phyloP scores from a whole-genome alignment of 2,888 invertebrate species.

The Autographa gamma region DNA sequence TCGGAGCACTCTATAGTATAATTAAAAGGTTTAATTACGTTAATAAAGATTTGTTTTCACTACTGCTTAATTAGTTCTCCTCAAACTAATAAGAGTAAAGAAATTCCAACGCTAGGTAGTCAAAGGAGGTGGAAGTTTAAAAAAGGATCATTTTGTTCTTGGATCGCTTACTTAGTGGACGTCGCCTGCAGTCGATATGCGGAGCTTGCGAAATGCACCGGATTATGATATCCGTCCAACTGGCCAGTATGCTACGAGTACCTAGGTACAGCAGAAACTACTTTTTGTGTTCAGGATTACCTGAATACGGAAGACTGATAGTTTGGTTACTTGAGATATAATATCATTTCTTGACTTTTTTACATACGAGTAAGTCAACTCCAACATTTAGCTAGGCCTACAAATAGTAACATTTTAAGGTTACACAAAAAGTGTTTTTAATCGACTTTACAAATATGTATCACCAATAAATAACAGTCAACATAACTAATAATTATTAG shows the following conservation, averaged over 20 bases:
- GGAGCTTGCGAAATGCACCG: constrained; percentile 45
- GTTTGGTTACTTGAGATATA: neutral
- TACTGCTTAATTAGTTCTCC: constrained; percentile 47
- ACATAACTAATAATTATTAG: no score
- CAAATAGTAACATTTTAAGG: no score
- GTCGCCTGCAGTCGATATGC: constrained; percentile 41
- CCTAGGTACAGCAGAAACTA: constrained; percentile 16
- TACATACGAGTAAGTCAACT: no score
- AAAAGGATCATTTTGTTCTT: constrained; percentile 23
- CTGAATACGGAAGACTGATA: neutral
- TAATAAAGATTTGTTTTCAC: constrained; percentile 54
- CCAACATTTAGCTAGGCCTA: no score
- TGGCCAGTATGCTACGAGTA: constrained; percentile 31
- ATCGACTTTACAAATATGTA: no score
- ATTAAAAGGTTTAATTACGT: constrained; percentile 42
- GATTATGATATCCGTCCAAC: constrained; percentile 51
- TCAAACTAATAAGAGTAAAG: constrained; percentile 41
- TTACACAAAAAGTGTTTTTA: no score
- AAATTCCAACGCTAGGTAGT: constrained; percentile 43
- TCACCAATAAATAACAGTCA: no score
- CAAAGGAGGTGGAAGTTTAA: constrained; percentile 26
- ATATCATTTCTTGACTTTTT: no score
- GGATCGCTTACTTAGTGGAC: constrained; percentile 39
- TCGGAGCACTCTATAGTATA: constrained; percentile 7
- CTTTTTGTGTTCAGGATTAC: constrained; percentile 20